Evolutionary conservation across 2,888 invertebrate species (phyloP), one percentile per base, ranked within the genome.

Genomic region (Orthonychiurus folsomi): DNA sequence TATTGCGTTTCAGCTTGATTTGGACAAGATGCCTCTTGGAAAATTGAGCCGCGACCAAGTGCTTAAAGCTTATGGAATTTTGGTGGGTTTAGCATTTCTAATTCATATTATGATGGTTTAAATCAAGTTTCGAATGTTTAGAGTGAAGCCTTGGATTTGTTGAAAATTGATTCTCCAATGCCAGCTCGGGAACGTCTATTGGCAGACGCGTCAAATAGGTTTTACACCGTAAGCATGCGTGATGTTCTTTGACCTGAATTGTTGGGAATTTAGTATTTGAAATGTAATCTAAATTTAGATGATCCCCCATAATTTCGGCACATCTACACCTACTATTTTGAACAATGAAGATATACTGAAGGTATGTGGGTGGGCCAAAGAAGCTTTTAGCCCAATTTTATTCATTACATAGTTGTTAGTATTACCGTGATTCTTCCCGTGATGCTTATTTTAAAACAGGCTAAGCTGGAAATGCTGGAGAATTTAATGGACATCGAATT

Each of bases 11-110:
- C 70, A 84, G 81, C 80, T 99, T 71, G 97, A 99, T 77, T 84
- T 90, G 73, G 93, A 94, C 67, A 96, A 97, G 79, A 96, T 99
- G 97, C 99, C 99, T 0, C 79, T 99, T 9, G 99, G 97, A 24
- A 97, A 97, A 79, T 78, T 99, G 15, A 94, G 94, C 1, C 86
- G 89, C 76, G 86, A 87, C 61, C 93, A 95, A 80, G 86, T 99
- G 62, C 85, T 89, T 74, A 80, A 84, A 47, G 97, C 96, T 0
- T 96, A 88, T 76, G 78, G 79, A 59, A 87, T 95, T 1, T 79
- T 99, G n/a, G n/a, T n/a, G n/a, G n/a, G n/a, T n/a, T n/a, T n/a
- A n/a, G n/a, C n/a, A n/a, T n/a, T n/a, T n/a, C n/a, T n/a, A n/a
- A n/a, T n/a, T n/a, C n/a, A n/a, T n/a, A n/a, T n/a, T n/a, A n/a